Evolutionary conservation across 2,797 vertebrate species (phyloP).

Genomic region (Octomys mimax): DNA sequence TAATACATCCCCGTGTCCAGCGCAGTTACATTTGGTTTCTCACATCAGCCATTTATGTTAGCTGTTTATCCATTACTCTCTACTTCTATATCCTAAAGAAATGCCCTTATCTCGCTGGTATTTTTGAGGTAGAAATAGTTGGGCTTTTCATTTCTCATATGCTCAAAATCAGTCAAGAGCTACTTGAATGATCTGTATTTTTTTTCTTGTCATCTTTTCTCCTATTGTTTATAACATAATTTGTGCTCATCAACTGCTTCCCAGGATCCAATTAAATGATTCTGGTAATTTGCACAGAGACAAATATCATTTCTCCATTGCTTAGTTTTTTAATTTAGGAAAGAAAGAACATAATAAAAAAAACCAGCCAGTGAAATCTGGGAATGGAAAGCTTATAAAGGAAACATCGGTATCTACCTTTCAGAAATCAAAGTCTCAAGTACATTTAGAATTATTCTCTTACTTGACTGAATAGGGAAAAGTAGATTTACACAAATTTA

Average conservation of each 20-base stretch:
- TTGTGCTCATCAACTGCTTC: neutral
- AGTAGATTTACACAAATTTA: neutral
- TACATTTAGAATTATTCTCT: neutral
- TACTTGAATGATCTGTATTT: neutral
- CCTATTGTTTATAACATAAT: neutral
- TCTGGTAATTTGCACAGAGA: neutral
- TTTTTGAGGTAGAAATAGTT: neutral
- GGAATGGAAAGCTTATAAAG: neutral
- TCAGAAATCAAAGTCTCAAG: neutral
- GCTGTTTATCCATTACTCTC: neutral
- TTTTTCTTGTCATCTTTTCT: neutral
- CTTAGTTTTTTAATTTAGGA: conserved; percentile 1
- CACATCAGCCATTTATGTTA: neutral
- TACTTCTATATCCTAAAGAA: neutral
- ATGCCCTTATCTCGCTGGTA: neutral
- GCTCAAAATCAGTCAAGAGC: neutral
- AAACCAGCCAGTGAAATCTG: neutral
- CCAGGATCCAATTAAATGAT: neutral
- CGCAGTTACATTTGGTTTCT: neutral
- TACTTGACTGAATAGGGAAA: conserved; percentile 8
- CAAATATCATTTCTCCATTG: neutral
- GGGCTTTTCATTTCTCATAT: neutral
- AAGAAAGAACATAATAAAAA: neutral
- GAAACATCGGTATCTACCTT: neutral
- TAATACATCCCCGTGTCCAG: neutral